A percentile compares a stretch with the other conserved stretches of the same genome.
These are phyloP conservation scores for Lydus trimaculatus DNA, from an alignment of 2,888 invertebrate species.

Conservation along the genomic window DNA sequence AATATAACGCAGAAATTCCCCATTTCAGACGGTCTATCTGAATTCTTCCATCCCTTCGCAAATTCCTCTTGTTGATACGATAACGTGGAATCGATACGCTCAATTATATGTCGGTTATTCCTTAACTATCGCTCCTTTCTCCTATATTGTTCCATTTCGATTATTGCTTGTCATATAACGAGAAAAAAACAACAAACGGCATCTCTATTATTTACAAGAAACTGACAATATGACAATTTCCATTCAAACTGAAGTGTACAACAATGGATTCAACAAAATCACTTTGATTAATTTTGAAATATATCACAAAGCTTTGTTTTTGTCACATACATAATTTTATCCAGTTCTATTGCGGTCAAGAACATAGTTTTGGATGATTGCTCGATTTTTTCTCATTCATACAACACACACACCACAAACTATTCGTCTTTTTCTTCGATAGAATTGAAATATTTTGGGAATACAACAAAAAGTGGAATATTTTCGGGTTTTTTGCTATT, in stretches of 20 bases:
- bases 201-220: background rate
- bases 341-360: background rate
- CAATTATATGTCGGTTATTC: background rate
- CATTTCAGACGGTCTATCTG: background rate
- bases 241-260: background rate
- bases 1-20: too few species aligned
- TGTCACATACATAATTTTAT: background rate
- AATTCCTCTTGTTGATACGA: background rate
- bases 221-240: background rate
- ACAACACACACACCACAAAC: background rate
- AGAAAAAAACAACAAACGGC: background rate
- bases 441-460: background rate
- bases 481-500: background rate
- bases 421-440: background rate
- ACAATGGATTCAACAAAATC: background rate
- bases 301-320: background rate
- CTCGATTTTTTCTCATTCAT: background rate
- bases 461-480: background rate
- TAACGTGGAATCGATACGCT: background rate
- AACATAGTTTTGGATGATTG: background rate
- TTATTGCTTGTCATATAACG: background rate
- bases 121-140: background rate
- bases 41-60: background rate
- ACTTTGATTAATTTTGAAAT: background rate
- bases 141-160: background rate